A percentile compares a stretch with the other conserved stretches of the same genome.
These are phyloP conservation scores for Andricus quercusramuli DNA, from an alignment of 2,888 invertebrate species.

Conservation along the genomic window DNA sequence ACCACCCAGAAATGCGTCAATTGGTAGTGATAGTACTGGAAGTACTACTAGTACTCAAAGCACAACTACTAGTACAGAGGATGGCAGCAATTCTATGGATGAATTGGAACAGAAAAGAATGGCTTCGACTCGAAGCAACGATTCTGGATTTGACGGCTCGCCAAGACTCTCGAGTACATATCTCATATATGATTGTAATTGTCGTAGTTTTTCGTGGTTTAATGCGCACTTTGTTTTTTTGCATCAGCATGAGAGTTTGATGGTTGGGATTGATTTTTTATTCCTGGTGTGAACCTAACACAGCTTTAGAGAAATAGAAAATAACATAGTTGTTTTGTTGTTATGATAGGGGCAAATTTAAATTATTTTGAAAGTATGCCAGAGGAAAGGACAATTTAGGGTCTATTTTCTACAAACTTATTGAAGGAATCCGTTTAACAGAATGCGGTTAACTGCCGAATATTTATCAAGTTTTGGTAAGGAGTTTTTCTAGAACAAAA, in stretches of 20 bases:
- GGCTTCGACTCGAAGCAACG: slow-evolving; percentile 89
- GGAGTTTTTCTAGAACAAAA: background rate
- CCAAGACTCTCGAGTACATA: slow-evolving; percentile 77
- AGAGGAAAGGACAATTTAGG: too few species aligned
- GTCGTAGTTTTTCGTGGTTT: slow-evolving; percentile 40
- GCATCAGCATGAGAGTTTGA: slow-evolving; percentile 35
- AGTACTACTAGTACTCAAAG: slow-evolving; percentile 70
- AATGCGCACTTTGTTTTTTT: slow-evolving; percentile 28
- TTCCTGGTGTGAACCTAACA: background rate
- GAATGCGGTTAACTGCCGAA: too few species aligned
- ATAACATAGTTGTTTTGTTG: background rate
- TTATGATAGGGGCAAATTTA: background rate
- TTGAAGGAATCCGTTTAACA: too few species aligned
- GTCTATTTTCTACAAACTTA: too few species aligned
- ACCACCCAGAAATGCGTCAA: slow-evolving; percentile 69
- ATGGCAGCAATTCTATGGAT: slow-evolving; percentile 71
- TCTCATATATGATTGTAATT: slow-evolving; percentile 50
- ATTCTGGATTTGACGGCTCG: slow-evolving; percentile 88
- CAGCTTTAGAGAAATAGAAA: background rate
- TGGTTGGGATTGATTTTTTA: slow-evolving; percentile 18
- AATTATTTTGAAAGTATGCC: background rate
- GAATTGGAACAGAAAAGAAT: slow-evolving; percentile 80
- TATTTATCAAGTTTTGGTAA: too few species aligned
- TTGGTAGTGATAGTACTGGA: slow-evolving; percentile 74
- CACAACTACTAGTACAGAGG: slow-evolving; percentile 69